phyloP scores from a whole-genome alignment of 2,797 vertebrate genomes.

The Urophycis tenuis region DNA sequence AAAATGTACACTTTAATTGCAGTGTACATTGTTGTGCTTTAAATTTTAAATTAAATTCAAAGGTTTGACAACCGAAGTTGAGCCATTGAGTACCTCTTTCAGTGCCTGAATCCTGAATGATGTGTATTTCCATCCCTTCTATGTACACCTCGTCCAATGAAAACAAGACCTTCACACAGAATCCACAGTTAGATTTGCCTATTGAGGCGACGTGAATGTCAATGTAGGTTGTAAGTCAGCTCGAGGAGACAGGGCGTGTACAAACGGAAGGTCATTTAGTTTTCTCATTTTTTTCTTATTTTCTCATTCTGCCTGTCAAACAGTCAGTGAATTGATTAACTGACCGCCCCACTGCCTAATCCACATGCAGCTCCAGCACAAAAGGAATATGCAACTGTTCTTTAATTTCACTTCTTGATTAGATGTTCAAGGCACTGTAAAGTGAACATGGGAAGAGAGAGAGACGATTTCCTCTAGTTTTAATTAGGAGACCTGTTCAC shows the following conservation, averaged over 20 bases:
- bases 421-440: slow-evolving; percentile 10
- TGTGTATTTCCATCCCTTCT: background rate
- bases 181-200: background rate
- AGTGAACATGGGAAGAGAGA: slow-evolving; percentile 1
- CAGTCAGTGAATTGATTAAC: slow-evolving; percentile 8
- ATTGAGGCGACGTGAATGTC: background rate
- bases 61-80: background rate
- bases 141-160: background rate
- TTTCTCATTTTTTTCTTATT: background rate
- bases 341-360: slow-evolving; percentile 10
- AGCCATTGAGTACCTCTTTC: background rate
- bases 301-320: background rate
- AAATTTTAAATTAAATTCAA: background rate
- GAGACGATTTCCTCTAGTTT: slow-evolving; percentile 2
- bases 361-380: slow-evolving; percentile 3
- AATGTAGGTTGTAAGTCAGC: slow-evolving; percentile 8
- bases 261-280: slow-evolving; percentile 2
- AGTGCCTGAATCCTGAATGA: background rate
- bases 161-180: background rate
- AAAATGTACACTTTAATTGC: background rate
- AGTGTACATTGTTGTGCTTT: background rate
- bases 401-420: slow-evolving; percentile 7
- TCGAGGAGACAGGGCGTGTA: background rate
- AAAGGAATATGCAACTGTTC: background rate
- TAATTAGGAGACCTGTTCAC: slow-evolving; percentile 8